Evolutionary conservation across 2,888 invertebrate genomes (phyloP).

Genomic region (Hypselothyrea guttata): DNA sequence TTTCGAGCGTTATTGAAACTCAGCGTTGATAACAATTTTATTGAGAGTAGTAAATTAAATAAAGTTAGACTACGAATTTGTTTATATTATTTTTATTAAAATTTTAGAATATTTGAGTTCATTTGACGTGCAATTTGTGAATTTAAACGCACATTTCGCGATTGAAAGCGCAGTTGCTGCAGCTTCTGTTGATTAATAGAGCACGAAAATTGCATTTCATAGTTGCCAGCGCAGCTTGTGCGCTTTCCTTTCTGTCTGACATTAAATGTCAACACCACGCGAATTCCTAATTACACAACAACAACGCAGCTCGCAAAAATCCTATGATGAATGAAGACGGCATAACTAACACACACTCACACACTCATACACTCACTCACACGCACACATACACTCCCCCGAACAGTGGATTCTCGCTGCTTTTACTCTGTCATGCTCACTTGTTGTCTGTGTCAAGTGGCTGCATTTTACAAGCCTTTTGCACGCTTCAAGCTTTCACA

Average conservation of each 20-base stretch:
- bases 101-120: no score
- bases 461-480: constrained; percentile 60
- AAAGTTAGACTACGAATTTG: no score
- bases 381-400: constrained; percentile 5
- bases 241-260: background rate
- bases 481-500: constrained; percentile 32
- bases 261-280: constrained; percentile 34
- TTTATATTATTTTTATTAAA: no score
- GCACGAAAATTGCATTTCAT: constrained; percentile 25
- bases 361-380: constrained; percentile 6
- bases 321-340: constrained; percentile 59
- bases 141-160: background rate
- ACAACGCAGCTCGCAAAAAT: constrained; percentile 30
- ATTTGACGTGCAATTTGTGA: no score
- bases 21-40: background rate
- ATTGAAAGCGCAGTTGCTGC: background rate
- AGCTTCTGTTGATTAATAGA: constrained; percentile 25
- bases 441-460: constrained; percentile 57
- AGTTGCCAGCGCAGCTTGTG: constrained; percentile 1
- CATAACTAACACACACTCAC: constrained; percentile 18
- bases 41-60: no score
- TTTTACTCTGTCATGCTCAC: background rate
- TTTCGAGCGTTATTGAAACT: background rate
- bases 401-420: no score
- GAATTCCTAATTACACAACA: constrained; percentile 40